Evolutionary conservation across 2,888 invertebrate genomes (phyloP).

Genomic region (Melieria picta): DNA sequence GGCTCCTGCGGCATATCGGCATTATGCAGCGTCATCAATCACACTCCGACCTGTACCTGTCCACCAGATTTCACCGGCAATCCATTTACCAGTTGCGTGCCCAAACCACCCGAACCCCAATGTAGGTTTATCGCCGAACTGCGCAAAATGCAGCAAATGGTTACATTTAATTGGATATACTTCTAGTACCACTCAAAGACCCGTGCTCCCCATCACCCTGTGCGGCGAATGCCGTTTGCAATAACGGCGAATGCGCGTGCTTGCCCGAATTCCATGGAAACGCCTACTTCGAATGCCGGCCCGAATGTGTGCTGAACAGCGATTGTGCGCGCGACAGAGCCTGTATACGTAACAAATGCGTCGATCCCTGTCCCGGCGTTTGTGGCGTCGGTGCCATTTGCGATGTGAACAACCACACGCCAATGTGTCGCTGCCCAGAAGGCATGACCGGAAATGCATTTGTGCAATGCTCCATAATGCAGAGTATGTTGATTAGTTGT

Average conservation of each 20-base stretch:
- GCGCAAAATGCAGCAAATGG: neutral
- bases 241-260: slow-evolving; percentile 74
- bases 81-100: slow-evolving; percentile 70
- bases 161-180: slow-evolving; percentile 2
- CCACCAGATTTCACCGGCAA: slow-evolving; percentile 71
- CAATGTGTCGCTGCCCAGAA: slow-evolving; percentile 75
- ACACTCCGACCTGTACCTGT: slow-evolving; percentile 74
- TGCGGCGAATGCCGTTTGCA: slow-evolving; percentile 79
- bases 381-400: slow-evolving; percentile 81
- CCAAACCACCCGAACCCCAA: slow-evolving; percentile 60
- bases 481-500: slow-evolving; percentile 65
- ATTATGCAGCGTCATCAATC: slow-evolving; percentile 71
- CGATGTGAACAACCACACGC: slow-evolving; percentile 78
- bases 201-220: slow-evolving; percentile 81
- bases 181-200: slow-evolving; percentile 49
- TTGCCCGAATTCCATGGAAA: slow-evolving; percentile 72
- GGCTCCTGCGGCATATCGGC: slow-evolving; percentile 75
- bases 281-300: slow-evolving; percentile 77
- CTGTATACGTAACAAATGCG: slow-evolving; percentile 79
- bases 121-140: slow-evolving; percentile 42
- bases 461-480: slow-evolving; percentile 70
- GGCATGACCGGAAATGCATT: slow-evolving; percentile 80
- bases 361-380: slow-evolving; percentile 82
- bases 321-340: slow-evolving; percentile 80
- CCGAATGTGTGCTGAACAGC: slow-evolving; percentile 82